A percentile compares a stretch with the other conserved stretches of the same genome.
Evolutionary conservation across 2,888 invertebrate species (phyloP).

Genomic region (Alloscopus bannaensis): DNA sequence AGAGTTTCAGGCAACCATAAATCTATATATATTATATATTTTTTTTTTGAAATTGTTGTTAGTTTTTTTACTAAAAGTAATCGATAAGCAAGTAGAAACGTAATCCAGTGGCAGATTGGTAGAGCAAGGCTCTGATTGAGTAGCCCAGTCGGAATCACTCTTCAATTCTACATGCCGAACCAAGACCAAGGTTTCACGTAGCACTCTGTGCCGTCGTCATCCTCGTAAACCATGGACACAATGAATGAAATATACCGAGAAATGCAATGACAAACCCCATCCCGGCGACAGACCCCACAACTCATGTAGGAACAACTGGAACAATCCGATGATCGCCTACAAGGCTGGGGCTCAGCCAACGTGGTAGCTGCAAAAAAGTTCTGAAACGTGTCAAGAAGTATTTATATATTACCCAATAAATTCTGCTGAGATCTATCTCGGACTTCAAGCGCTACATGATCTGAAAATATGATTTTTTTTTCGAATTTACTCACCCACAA

Average conservation of each 20-base stretch:
- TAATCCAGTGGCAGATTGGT: no score
- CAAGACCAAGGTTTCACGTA: slow-evolving; percentile 39
- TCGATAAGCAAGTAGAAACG: background rate
- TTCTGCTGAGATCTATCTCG: background rate
- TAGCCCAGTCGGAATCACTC: no score
- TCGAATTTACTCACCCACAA: slow-evolving; percentile 4
- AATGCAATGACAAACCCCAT: slow-evolving; percentile 37
- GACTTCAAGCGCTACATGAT: background rate
- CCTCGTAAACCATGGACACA: slow-evolving; percentile 10
- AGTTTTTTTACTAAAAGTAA: slow-evolving; percentile 10
- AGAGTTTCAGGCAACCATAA: background rate
- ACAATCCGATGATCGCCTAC: slow-evolving; percentile 24
- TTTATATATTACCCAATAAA: background rate
- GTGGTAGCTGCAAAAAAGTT: background rate
- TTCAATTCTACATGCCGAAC: background rate
- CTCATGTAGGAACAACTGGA: slow-evolving; percentile 26
- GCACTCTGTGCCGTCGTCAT: slow-evolving; percentile 28
- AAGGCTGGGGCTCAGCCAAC: background rate
- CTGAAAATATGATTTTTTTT: no score
- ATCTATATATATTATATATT: background rate
- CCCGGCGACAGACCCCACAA: slow-evolving; percentile 36
- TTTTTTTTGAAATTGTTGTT: background rate
- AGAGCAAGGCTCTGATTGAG: background rate
- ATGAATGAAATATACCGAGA: background rate
- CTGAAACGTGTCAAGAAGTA: background rate